Percentiles rank a stretch among this genome's conserved stretches.
phyloP scores from a whole-genome alignment of 2,113 vertebrate genomes.

The Ceyx melanurus region DNA sequence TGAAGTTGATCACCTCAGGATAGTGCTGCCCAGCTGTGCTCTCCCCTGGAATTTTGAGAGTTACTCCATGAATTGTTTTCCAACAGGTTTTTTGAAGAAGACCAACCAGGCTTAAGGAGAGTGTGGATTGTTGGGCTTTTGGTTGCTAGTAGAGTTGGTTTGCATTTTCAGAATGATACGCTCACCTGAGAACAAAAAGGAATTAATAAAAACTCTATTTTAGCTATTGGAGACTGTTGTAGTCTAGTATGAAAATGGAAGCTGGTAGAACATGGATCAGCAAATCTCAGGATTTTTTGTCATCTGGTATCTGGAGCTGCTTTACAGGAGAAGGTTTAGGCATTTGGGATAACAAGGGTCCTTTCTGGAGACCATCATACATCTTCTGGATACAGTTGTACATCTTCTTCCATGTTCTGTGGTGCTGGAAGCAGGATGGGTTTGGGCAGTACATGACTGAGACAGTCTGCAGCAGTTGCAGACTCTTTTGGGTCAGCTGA shows the following conservation, averaged over 20 bases:
- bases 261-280: background rate
- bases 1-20: conserved; percentile 9
- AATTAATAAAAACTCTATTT: background rate
- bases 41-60: background rate
- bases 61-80: background rate
- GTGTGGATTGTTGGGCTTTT: background rate
- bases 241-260: background rate
- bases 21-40: background rate
- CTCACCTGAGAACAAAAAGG: background rate
- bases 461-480: background rate
- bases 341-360: background rate
- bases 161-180: background rate
- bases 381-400: no score
- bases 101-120: background rate
- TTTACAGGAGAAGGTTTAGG: background rate
- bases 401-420: background rate
- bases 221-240: background rate
- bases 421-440: background rate
- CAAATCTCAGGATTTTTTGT: background rate
- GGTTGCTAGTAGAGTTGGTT: background rate
- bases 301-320: background rate
- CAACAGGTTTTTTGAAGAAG: background rate
- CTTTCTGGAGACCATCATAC: background rate
- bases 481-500: background rate
- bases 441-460: background rate